Evolutionary conservation across 1,140 invertebrate species (phyloP), one percentile per base, ranked within the genome.

Genomic region (Paramacrobiotus metropolitanus): DNA sequence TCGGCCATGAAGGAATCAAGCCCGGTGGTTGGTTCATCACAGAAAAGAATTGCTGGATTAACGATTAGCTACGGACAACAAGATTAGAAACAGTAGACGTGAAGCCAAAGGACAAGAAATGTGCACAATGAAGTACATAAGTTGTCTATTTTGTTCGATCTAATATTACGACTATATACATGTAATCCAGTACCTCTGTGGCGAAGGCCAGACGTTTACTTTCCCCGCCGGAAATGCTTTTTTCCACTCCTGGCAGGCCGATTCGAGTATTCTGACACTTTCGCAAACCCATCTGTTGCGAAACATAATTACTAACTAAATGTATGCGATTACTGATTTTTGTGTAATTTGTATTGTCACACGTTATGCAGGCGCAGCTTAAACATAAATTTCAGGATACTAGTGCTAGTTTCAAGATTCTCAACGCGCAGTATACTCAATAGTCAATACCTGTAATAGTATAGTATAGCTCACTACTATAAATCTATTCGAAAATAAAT

Each of bases 1-100:
- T 79, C 79, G 1, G 86, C 85, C 63, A 80, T 84, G 67, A 79
- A 86, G 70, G 84, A 86, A 68, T 90, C 86, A 20, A 90, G 69
- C 0, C 86, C 85, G 0, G 84, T 84, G 1, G 84, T 87, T 4
- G 84, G 84, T 68, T 87, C 85, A 69, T 87, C 85, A 66, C 83
- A 84, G 69, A 86, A 86, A 15, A 87, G 68, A 55, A 87, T 78
- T 28, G 78, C 78, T 20, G 84, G 84, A 70, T 87, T 82, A 0
- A 89, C 95, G 28, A 96, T 75, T 24, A 95, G 75, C 48, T 55
- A 24, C 9, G 28, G 28, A 55, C 15, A 20, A 4, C 15, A 55
- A 64, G 1, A 15, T n/a, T n/a, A 64, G 21, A 34, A 21, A 21
- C 45, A 28, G 34, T 20, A 1, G 1, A 21, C 2, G 34, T 28